phyloP scores from a whole-genome alignment of 2,888 invertebrate genomes.

The Aproaerema taeniolella region DNA sequence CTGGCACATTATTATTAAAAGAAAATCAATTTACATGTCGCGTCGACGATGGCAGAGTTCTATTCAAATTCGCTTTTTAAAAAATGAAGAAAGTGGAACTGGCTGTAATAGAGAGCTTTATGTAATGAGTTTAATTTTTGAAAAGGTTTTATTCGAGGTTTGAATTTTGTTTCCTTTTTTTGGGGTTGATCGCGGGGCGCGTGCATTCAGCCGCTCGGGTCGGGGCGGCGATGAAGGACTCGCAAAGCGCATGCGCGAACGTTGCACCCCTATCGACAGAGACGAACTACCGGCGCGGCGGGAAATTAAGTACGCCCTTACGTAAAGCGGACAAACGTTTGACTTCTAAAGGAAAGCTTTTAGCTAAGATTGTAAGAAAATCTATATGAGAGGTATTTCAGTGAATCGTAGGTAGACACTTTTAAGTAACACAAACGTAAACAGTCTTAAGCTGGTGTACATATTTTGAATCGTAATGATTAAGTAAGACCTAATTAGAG shows the following conservation, averaged over 20 bases:
- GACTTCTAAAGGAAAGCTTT: too few relatives aligned
- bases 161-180: constrained; percentile 22
- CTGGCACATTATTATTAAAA: constrained; percentile 26
- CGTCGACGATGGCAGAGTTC: background rate
- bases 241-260: constrained; percentile 54
- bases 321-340: too few relatives aligned
- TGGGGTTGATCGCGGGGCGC: constrained; percentile 27
- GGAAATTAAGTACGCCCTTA: background rate
- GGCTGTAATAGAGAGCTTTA: background rate
- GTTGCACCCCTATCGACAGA: constrained; percentile 52
- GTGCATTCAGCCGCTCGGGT: constrained; percentile 46
- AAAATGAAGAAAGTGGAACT: background rate
- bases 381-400: too few relatives aligned
- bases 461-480: too few relatives aligned
- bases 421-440: too few relatives aligned
- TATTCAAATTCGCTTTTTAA: background rate
- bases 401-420: too few relatives aligned
- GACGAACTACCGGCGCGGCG: constrained; percentile 29
- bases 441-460: too few relatives aligned
- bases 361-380: too few relatives aligned
- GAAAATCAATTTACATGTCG: constrained; percentile 9
- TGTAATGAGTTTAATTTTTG: constrained; percentile 1
- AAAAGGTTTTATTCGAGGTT: constrained; percentile 15
- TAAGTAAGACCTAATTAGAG: too few relatives aligned
- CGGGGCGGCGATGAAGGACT: constrained; percentile 43